Evolutionary conservation across 1,140 invertebrate genomes (phyloP), one percentile per base, ranked within the genome.

Genomic region (Antheraea mylitta): DNA sequence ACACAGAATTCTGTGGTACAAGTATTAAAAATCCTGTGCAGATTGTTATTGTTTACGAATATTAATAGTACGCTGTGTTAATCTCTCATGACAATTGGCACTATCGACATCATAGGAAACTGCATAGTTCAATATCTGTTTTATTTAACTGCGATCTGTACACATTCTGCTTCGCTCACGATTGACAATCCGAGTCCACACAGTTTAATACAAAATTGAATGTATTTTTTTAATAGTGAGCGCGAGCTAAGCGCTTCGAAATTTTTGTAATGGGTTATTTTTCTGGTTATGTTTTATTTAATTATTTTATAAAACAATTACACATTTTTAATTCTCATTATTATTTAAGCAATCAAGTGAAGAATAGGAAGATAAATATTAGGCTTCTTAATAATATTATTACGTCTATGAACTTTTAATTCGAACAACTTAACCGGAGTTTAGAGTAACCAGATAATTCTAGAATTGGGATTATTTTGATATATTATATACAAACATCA

Each of bases 51-150:
- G 11, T 53, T 2, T 53, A 53, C 45, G 5, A 13, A 53, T 53
- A 78, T 75, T 79, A 79, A 78, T 73, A 77, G 68, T 70, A 73
- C 63, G 67, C 60, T 18, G 79, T 67, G 67, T 75, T 81, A 79
- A 79, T 81, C 77, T 75, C 72, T 59, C 69, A 18, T 67, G 74
- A 68, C 79, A 74, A 79, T 77, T 77, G 76, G 70, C 74, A 67
- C 48, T 71, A 48, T 6, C 67, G 63, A 62, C 58, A 38, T 30
- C 11, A 16, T 45, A 62, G 18, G 37, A 19, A 37, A 61, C 22
- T 58, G 59, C 37, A 11, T 59, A 58, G 64, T 37, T 45, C 59
- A 64, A 71, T 68, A 72, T 71, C 74, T 73, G 74, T 72, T 80
- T 80, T 74, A 80, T 78, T 76, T 70, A 66, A 67, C 69, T 68